Percentiles rank a stretch among this genome's conserved stretches.
phyloP scores from a whole-genome alignment of 2,113 vertebrate genomes.

The Puffinus mauretanicus region DNA sequence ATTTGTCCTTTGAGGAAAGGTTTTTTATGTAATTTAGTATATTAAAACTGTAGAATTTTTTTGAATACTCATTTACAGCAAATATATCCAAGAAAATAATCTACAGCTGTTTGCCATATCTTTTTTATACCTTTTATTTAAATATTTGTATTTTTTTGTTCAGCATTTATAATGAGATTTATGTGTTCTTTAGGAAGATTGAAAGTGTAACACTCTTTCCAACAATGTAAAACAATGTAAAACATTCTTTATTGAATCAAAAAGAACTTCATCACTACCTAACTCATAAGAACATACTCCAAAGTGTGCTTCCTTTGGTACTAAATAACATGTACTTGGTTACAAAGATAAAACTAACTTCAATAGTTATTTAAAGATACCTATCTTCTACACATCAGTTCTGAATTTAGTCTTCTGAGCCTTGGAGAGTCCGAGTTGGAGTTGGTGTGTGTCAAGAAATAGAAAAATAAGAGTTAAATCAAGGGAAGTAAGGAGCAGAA shows the following conservation, averaged over 20 bases:
- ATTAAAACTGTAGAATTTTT: background rate
- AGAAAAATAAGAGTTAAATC: background rate
- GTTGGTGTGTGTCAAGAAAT: background rate
- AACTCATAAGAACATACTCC: background rate
- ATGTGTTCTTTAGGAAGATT: background rate
- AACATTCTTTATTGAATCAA: background rate
- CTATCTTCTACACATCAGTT: background rate
- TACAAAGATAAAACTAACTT: background rate
- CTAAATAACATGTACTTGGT: background rate
- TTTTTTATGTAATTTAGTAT: background rate
- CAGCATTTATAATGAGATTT: background rate
- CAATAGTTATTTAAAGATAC: background rate
- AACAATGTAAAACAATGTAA: background rate
- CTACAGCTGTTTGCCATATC: background rate
- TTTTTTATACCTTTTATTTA: background rate
- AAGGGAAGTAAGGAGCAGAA: background rate
- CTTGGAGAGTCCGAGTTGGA: background rate
- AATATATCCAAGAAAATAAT: background rate
- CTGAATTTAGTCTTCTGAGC: background rate
- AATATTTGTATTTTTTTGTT: background rate
- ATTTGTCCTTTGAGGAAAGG: background rate
- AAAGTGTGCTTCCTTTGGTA: background rate
- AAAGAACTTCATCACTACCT: background rate
- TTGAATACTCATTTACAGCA: background rate
- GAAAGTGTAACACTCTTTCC: background rate